Conservation (phyloP, 1,140 invertebrate species). For the Brachionus plicatilis region DNA sequence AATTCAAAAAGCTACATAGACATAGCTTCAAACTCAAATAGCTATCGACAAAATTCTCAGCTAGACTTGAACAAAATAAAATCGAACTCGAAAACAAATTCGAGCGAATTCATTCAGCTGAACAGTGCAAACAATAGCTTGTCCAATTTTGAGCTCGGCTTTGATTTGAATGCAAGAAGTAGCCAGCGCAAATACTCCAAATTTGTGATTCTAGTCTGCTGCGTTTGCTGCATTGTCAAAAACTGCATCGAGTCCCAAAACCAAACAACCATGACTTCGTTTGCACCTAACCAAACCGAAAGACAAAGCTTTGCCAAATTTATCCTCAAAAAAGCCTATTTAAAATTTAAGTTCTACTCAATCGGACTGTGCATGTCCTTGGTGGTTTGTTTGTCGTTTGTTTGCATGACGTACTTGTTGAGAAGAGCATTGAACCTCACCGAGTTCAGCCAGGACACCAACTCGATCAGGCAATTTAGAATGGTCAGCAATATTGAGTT, state of each 20-base stretch:
- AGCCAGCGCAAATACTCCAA: neutral
- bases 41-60: constrained; percentile 11
- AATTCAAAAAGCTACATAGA: constrained; percentile 23
- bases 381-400: neutral
- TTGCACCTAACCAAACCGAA: neutral
- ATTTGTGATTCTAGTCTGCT: constrained; percentile 7
- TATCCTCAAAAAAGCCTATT: neutral
- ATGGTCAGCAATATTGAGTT: neutral
- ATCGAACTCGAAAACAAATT: constrained; percentile 6
- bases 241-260: constrained; percentile 11
- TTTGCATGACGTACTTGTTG: neutral
- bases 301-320: neutral
- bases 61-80: constrained; percentile 8
- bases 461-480: neutral
- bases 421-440: neutral
- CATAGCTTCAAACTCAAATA: neutral
- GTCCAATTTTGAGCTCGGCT: neutral
- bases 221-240: neutral
- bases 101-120: neutral
- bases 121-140: constrained; percentile 20
- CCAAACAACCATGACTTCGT: neutral
- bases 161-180: neutral
- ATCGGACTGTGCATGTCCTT: neutral
- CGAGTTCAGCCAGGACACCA: neutral
- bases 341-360: neutral